These are phyloP conservation scores for Drosophila vallismaia DNA, from an alignment of 2,888 invertebrate species.

Conservation along the genomic window DNA sequence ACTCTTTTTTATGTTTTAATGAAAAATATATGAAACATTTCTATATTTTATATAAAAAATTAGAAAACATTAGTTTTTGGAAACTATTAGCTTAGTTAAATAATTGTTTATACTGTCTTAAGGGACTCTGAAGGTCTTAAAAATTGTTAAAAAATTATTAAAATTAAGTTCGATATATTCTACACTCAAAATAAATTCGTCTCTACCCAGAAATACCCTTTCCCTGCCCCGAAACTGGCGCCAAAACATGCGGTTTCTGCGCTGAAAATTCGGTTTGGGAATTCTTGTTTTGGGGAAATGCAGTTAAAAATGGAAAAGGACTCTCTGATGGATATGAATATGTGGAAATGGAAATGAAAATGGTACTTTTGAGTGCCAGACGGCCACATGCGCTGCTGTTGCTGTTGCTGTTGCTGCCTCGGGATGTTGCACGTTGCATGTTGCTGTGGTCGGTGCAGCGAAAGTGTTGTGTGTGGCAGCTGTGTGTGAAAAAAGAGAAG, in stretches of 20 bases:
- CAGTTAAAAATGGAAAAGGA: conserved; percentile 7
- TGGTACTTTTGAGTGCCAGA: conserved; percentile 27
- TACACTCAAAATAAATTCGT: not conserved
- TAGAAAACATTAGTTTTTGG: too few species aligned
- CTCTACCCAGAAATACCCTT: conserved; percentile 20
- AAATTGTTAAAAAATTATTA: too few species aligned
- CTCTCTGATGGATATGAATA: conserved; percentile 7
- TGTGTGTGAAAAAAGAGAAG: conserved; percentile 15
- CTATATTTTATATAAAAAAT: too few species aligned
- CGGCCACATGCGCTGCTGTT: conserved; percentile 52
- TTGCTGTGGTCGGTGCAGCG: conserved; percentile 45
- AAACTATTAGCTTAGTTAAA: too few species aligned
- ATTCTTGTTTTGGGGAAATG: conserved; percentile 19
- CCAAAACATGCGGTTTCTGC: conserved; percentile 50
- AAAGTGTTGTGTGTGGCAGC: conserved; percentile 59
- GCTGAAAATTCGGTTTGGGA: conserved; percentile 23
- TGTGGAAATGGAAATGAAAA: conserved; percentile 5
- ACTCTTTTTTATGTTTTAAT: not conserved
- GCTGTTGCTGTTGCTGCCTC: conserved; percentile 18
- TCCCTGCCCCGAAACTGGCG: conserved; percentile 48
- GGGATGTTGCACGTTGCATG: conserved; percentile 16
- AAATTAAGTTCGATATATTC: too few species aligned
- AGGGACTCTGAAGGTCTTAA: too few species aligned
- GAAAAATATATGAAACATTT: too few species aligned
- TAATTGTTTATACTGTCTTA: too few species aligned